These are phyloP conservation scores for Apamea epomidion DNA, from an alignment of 2,888 invertebrate species.

Conservation along the genomic window DNA sequence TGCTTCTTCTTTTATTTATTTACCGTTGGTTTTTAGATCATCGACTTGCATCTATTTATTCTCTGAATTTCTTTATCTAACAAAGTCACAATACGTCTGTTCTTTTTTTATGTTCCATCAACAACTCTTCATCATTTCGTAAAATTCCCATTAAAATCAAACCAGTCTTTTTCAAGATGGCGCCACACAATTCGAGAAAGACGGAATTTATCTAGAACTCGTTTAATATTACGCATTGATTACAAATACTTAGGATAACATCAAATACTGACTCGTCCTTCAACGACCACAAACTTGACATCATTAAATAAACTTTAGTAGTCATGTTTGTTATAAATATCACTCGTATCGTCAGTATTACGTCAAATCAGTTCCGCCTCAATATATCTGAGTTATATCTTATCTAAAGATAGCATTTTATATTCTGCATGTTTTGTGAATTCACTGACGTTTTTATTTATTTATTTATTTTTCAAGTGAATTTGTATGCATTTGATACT, in stretches of 20 bases:
- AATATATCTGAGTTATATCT: constrained; percentile 40
- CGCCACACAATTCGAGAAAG: neutral
- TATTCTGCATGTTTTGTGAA: constrained; percentile 26
- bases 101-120: neutral
- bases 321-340: constrained; percentile 45
- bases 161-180: neutral
- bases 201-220: constrained; percentile 15
- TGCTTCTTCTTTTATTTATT: constrained; percentile 16
- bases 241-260: constrained; percentile 40
- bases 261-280: constrained; percentile 48
- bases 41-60: constrained; percentile 6
- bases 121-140: neutral
- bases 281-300: constrained; percentile 54
- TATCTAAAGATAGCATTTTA: constrained; percentile 54
- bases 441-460: constrained; percentile 37
- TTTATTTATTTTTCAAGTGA: constrained; percentile 36
- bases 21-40: constrained; percentile 10
- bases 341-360: constrained; percentile 48
- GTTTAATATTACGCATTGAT: constrained; percentile 48
- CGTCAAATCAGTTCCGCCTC: constrained; percentile 67
- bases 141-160: neutral
- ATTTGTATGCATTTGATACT: constrained; percentile 18
- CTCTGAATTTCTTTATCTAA: neutral
- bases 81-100: neutral
- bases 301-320: constrained; percentile 53